Evolutionary conservation across 2,888 invertebrate species (phyloP), one percentile per base, ranked within the genome.

Genomic region (Scaptomyza tumidula): DNA sequence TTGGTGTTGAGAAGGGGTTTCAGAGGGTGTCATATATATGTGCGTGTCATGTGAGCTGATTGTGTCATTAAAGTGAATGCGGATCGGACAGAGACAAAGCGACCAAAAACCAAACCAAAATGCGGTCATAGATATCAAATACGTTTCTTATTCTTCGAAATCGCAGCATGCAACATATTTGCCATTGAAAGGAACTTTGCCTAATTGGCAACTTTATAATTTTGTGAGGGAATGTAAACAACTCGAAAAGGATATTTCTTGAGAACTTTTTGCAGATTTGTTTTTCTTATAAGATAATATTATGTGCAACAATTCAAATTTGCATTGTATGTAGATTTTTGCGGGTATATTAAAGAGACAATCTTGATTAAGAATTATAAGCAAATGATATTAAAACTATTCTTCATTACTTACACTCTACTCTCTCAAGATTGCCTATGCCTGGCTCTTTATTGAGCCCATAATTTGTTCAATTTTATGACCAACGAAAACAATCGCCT

Each of bases 11-110:
- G 31, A 31, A 6, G 31, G 33, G 44, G 46, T 29, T 2, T 19
- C 35, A 66, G 66, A 59, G 67, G 67, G 61, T 60, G 58, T 54
- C 55, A 54, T 44, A 24, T 19, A 39, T 50, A 10, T 16, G 76
- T 77, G 85, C 63, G 80, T 81, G 85, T 78, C 54, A 65, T 71
- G 74, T 76, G 86, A 80, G 80, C 80, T 85, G 85, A 81, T 82
- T 82, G 79, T 82, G 82, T 78, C 82, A 81, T 80, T 80, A 80
- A 65, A 78, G 59, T 67, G 79, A 64, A 75, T 67, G 52, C 50
- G 55, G 55, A 73, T 69, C 66, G 68, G 84, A 80, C 84, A 84
- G 58, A 86, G 76, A 86, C 86, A 83, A 86, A 86, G 80, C 73
- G 62, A 35, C 41, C 53, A 52, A 62, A 33, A 29, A 7, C 7